These are phyloP conservation scores for Bombyx mandarina DNA, from an alignment of 1,140 invertebrate species.

Conservation along the genomic window DNA sequence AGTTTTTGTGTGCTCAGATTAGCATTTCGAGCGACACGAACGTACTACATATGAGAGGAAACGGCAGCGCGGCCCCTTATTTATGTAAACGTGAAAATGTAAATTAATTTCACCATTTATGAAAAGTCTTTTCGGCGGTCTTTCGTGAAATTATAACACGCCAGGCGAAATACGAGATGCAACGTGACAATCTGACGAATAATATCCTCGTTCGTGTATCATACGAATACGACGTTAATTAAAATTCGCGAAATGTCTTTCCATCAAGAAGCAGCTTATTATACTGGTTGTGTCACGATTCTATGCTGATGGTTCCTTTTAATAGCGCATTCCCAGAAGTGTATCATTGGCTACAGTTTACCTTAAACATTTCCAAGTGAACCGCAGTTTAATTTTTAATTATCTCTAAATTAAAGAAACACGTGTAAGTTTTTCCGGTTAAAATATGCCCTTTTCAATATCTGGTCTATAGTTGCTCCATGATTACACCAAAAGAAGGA, in stretches of 20 bases:
- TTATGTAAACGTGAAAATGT: conserved; percentile 48
- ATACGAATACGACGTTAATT: neutral
- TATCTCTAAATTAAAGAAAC: no score
- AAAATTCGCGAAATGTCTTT: neutral
- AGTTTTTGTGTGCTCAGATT: conserved; percentile 39
- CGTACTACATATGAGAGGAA: conserved; percentile 7
- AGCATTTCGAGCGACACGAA: conserved; percentile 30
- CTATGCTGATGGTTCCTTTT: no score
- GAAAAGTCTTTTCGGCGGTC: conserved; percentile 31
- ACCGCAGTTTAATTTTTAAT: no score
- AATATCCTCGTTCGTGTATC: conserved; percentile 1
- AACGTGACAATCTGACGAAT: conserved; percentile 8
- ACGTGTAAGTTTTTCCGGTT: no score
- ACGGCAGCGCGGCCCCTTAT: conserved; percentile 25
- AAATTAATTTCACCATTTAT: conserved; percentile 47
- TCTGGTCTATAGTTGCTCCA: no score
- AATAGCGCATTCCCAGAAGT: no score
- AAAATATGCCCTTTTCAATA: no score
- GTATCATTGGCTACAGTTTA: no score
- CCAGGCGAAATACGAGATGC: conserved; percentile 8
- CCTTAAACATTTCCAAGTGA: no score
- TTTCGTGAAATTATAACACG: conserved; percentile 21
- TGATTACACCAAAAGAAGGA: no score
- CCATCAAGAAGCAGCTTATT: no score
- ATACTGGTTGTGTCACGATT: no score